A percentile compares a stretch with the other conserved stretches of the same genome.
Conservation (phyloP, 2,113 vertebrate species). For the Platichthys flesus region DNA sequence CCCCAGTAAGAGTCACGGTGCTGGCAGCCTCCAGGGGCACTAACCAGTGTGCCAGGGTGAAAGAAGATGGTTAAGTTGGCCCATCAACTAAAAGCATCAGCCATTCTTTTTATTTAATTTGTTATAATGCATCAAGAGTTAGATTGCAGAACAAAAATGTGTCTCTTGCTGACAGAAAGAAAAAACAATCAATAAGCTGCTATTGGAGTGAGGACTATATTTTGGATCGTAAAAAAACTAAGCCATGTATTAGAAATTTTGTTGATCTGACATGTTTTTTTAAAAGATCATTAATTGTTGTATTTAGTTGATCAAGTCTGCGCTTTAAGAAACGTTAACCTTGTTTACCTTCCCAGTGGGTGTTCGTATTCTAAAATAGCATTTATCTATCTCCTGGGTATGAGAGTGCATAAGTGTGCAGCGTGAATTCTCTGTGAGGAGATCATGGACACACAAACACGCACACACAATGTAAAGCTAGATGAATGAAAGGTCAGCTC, state of each 20-base stretch:
- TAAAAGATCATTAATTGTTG: neutral
- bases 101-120: neutral
- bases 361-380: neutral
- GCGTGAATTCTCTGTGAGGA: neutral
- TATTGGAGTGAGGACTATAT: neutral
- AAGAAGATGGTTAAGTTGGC: neutral
- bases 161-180: neutral
- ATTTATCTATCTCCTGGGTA: neutral
- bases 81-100: neutral
- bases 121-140: neutral
- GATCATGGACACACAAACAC: conserved; percentile 1
- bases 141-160: neutral
- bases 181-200: neutral
- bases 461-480: conserved; percentile 1
- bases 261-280: neutral
- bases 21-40: neutral
- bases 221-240: neutral
- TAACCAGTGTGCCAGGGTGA: neutral
- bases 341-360: neutral
- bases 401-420: conserved; percentile 10
- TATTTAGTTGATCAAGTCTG: neutral
- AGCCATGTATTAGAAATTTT: no score
- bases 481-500: conserved; percentile 57
- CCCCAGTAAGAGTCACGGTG: neutral
- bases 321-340: neutral